Percentiles rank a stretch among this genome's conserved stretches.
Evolutionary conservation across 2,113 vertebrate genomes (phyloP).

Genomic region (Hippotragus niger): DNA sequence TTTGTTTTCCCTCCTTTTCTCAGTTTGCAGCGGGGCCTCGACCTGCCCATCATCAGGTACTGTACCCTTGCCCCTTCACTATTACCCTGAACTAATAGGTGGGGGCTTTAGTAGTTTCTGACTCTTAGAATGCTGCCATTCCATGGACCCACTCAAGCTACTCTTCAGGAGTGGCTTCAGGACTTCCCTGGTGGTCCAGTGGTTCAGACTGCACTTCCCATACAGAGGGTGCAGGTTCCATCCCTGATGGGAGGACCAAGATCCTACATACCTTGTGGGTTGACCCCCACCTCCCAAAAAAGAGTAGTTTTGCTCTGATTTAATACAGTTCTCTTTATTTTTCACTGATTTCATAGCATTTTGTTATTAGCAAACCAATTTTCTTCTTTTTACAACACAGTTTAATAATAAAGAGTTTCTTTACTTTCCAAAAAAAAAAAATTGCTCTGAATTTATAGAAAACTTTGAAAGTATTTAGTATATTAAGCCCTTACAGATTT

Average conservation of each 20-base stretch:
- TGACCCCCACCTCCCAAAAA: background rate
- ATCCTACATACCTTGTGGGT: background rate
- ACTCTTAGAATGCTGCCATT: constrained; percentile 61
- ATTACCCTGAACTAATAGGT: constrained; percentile 63
- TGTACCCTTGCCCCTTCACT: constrained; percentile 82
- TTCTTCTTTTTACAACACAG: background rate
- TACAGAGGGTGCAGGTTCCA: background rate
- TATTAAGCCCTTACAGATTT: background rate
- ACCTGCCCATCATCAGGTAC: constrained; percentile 99
- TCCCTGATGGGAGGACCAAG: background rate
- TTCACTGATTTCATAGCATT: background rate
- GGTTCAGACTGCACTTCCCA: background rate
- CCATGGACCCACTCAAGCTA: background rate
- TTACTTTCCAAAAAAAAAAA: background rate
- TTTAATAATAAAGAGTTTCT: background rate
- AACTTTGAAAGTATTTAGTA: background rate
- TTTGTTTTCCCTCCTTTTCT: constrained; percentile 88
- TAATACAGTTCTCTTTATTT: background rate
- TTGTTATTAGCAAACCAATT: background rate
- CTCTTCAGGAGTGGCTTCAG: background rate
- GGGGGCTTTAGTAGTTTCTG: constrained; percentile 68
- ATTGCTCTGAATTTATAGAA: background rate
- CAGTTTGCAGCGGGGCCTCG: constrained; percentile 99
- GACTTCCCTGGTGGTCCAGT: background rate
- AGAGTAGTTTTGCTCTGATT: background rate